phyloP scores from a whole-genome alignment of 1,140 invertebrate genomes.

The Paracyclopina nana region DNA sequence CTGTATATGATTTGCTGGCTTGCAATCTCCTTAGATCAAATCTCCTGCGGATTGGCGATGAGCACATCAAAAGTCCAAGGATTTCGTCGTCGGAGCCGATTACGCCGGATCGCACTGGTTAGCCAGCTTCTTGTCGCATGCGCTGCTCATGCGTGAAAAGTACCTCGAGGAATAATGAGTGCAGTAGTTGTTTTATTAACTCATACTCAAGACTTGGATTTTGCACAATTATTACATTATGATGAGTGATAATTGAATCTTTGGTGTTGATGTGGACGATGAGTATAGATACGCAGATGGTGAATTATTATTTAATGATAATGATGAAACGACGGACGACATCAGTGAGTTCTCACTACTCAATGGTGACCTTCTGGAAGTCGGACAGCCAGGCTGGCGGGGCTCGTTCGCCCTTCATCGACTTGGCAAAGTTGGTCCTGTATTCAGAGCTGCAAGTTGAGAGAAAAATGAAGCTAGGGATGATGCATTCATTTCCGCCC shows the following conservation, averaged over 20 bases:
- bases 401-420: background rate
- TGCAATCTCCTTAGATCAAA: background rate
- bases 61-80: conserved; percentile 7
- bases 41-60: conserved; percentile 4
- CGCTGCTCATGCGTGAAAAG: background rate
- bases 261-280: too few species aligned
- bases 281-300: too few species aligned
- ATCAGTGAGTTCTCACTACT: too few species aligned
- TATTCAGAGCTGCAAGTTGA: conserved; percentile 2
- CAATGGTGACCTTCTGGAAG: conserved; percentile 4
- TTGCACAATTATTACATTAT: too few species aligned
- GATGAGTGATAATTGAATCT: too few species aligned
- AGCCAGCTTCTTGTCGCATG: conserved; percentile 10
- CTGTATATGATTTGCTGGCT: background rate
- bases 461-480: background rate
- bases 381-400: conserved; percentile 2
- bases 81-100: conserved; percentile 8
- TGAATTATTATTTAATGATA: too few species aligned
- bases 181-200: too few species aligned
- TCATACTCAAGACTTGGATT: too few species aligned
- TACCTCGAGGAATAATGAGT: background rate
- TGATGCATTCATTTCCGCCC: background rate
- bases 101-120: conserved; percentile 14
- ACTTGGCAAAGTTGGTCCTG: background rate
- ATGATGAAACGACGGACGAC: too few species aligned